A percentile compares a stretch with the other conserved stretches of the same genome.
phyloP scores from a whole-genome alignment of 1,140 invertebrate genomes.

The Phymastichus coffea region DNA sequence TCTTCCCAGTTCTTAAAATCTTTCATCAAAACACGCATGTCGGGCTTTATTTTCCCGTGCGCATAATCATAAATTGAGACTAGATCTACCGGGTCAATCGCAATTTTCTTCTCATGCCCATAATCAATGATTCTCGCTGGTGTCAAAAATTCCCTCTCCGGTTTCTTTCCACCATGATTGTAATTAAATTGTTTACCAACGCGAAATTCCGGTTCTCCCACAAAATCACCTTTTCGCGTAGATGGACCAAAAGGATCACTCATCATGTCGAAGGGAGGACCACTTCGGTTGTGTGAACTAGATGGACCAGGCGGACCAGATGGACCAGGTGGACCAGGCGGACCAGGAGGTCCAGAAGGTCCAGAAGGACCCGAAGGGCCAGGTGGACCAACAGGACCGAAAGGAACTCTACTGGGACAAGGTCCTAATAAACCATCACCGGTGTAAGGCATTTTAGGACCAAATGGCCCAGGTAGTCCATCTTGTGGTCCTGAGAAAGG shows the following conservation, averaged over 20 bases:
- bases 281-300: too few relatives aligned
- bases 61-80: conserved; percentile 48
- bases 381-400: not conserved
- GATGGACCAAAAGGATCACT: not conserved
- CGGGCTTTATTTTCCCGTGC: conserved; percentile 48
- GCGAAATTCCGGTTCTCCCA: conserved; percentile 41
- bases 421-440: too few relatives aligned
- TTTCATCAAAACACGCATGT: conserved; percentile 37
- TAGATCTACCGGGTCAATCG: conserved; percentile 19
- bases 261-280: not conserved
- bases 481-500: too few relatives aligned
- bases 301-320: not conserved
- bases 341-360: not conserved
- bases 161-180: conserved; percentile 44
- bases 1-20: conserved; percentile 53
- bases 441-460: too few relatives aligned
- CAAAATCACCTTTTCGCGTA: too few relatives aligned
- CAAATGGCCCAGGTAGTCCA: too few relatives aligned
- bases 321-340: not conserved
- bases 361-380: not conserved
- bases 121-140: conserved; percentile 71
- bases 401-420: too few relatives aligned
- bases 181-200: conserved; percentile 53
- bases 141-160: conserved; percentile 27
- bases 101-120: conserved; percentile 51